phyloP scores from a whole-genome alignment of 2,797 vertebrate genomes.

The Gallirallus australis region DNA sequence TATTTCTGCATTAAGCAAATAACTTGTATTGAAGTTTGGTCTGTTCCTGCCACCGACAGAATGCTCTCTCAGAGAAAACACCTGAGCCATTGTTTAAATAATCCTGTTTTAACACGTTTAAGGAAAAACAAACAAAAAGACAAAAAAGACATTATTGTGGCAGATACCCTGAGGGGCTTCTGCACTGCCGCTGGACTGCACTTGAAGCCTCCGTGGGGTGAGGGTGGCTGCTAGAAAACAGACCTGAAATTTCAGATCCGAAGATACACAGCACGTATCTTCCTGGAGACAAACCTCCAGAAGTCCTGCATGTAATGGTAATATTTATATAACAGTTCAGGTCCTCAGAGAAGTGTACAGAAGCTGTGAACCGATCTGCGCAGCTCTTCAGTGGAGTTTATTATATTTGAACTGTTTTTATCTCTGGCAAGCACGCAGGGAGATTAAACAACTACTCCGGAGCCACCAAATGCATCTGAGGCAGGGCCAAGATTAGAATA shows the following conservation, averaged over 20 bases:
- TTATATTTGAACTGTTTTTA: conserved; percentile 37
- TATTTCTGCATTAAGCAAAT: neutral
- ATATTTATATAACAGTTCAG: neutral
- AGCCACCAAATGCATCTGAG: neutral
- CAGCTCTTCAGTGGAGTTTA: conserved; percentile 1
- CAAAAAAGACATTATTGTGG: neutral
- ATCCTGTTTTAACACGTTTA: neutral
- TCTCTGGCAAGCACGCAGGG: neutral
- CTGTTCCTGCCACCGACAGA: neutral
- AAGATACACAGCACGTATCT: neutral
- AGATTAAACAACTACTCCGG: conserved; percentile 21
- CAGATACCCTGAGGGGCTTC: neutral
- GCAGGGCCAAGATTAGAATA: conserved; percentile 39
- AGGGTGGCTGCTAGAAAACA: neutral
- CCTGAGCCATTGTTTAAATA: neutral
- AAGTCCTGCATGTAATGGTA: neutral
- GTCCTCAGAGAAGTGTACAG: neutral
- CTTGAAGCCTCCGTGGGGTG: neutral
- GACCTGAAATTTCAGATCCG: neutral
- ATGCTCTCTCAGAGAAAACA: neutral
- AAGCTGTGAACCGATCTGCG: neutral
- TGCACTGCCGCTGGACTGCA: neutral
- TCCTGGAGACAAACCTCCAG: neutral
- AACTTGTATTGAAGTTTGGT: neutral
- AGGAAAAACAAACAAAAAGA: neutral